Evolutionary conservation across 2,797 vertebrate genomes (phyloP), one percentile per base, ranked within the genome.

Genomic region (Anabacerthia variegaticeps): DNA sequence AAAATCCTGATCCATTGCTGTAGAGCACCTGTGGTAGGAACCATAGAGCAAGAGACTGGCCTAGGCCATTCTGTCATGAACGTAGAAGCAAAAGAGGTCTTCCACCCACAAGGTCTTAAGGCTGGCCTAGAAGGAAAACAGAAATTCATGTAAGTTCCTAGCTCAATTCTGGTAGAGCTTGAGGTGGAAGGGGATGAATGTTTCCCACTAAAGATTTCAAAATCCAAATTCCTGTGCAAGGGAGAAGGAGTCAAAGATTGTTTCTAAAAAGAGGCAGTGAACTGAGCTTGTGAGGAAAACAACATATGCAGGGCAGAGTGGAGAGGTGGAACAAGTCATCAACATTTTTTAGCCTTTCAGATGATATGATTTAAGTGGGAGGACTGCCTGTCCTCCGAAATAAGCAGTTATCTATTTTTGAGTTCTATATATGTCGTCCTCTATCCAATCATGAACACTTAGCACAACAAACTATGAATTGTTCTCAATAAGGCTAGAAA

Each of bases 281-380:
- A 93, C 62, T 36, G 55, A 75, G 83, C 67, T 79, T 95, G 88
- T 84, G 83, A 95, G 51, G 85, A 95, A 95, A 96, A 95, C 83
- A 92, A 94, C 94, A 97, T 88, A 93, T 94, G 94, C 83, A 93
- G 91, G n/a, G 52, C 73, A 95, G 71, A 94, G 67, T 15, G 39
- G 82, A 95, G 96, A 95, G 91, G 89, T 95, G 91, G 91, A 93
- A 96, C 79, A 95, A 95, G 95, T 92, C 92, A 96, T 92, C 83
- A 94, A 88, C 75, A 85, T 84, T 88, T 92, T 95, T 94, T 91
- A 96, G 85, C 91, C 94, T 92, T 89, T 82, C 83, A 88, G 93
- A 94, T 93, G 69, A 91, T 94, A 78, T 82, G 89, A 94, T 93
- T 96, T 91, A 78, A 94, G 95, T 93, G 84, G 96, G 93, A 96